Percentiles rank a stretch among this genome's conserved stretches.
Conservation (phyloP, 2,888 invertebrate species). For the Ichneumon xanthorius region DNA sequence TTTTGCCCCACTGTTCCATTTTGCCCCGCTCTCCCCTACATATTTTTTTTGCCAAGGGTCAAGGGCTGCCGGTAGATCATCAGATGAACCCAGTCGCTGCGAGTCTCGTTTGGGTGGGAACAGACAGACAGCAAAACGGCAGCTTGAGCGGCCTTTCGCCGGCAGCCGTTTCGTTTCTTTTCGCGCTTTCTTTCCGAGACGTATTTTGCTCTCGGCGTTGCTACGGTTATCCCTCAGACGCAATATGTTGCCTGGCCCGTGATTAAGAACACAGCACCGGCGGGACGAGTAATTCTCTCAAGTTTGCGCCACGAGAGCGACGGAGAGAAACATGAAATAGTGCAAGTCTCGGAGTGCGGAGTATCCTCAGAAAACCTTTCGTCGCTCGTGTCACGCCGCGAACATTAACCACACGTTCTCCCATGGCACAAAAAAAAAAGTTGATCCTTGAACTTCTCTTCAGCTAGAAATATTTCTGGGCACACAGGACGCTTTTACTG, state of each 20-base stretch:
- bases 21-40: not conserved
- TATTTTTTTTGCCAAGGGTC: not conserved
- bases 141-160: not conserved
- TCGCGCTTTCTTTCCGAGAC: not conserved
- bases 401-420: constrained; percentile 1
- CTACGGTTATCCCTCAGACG: constrained; percentile 5
- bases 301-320: not conserved
- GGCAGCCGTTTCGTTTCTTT: not conserved
- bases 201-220: not conserved
- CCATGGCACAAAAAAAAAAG: not conserved
- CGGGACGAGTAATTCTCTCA: not conserved
- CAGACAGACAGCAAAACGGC: not conserved
- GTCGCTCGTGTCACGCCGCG: not conserved
- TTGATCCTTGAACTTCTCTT: not conserved
- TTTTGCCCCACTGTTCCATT: too few relatives aligned
- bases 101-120: not conserved
- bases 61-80: constrained; percentile 3
- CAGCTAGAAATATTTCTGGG: not conserved
- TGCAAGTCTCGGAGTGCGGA: not conserved
- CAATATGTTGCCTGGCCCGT: constrained; percentile 8
- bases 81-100: not conserved
- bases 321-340: not conserved
- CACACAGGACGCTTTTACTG: not conserved
- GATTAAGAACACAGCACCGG: constrained; percentile 15
- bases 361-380: not conserved